phyloP scores from a whole-genome alignment of 2,113 vertebrate genomes.

The Smithornis capensis region DNA sequence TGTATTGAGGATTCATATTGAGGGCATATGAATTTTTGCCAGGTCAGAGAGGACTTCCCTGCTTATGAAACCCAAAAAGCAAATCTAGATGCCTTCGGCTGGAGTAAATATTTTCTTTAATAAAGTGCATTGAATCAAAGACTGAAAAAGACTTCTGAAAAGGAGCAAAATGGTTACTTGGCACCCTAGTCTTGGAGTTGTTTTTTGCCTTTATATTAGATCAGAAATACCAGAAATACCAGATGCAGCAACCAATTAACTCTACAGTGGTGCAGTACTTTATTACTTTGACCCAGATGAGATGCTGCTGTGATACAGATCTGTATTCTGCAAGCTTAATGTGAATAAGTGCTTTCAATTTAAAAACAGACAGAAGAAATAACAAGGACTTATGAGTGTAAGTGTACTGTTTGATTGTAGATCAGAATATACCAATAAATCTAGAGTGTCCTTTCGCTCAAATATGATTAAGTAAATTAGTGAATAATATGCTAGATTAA shows the following conservation, averaged over 20 bases:
- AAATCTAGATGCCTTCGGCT: neutral
- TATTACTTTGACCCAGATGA: neutral
- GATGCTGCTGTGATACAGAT: neutral
- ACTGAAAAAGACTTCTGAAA: neutral
- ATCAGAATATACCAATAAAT: neutral
- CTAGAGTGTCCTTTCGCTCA: neutral
- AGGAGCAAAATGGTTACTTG: neutral
- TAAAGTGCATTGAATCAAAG: neutral
- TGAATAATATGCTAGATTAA: neutral
- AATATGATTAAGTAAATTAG: neutral
- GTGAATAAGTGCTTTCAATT: neutral
- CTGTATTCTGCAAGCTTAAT: neutral
- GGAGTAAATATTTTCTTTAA: neutral
- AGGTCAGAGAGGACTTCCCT: neutral
- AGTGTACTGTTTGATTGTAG: neutral
- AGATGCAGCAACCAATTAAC: neutral
- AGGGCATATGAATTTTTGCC: neutral
- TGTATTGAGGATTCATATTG: too few relatives aligned
- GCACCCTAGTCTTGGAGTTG: neutral
- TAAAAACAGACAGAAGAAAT: neutral
- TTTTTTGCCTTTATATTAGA: neutral
- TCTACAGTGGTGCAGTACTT: neutral
- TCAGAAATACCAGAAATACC: neutral
- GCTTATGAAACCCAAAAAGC: neutral
- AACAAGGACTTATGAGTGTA: neutral